A percentile compares a stretch with the other conserved stretches of the same genome.
phyloP scores from a whole-genome alignment of 2,797 vertebrate genomes.

The Catostomus latipinnis region DNA sequence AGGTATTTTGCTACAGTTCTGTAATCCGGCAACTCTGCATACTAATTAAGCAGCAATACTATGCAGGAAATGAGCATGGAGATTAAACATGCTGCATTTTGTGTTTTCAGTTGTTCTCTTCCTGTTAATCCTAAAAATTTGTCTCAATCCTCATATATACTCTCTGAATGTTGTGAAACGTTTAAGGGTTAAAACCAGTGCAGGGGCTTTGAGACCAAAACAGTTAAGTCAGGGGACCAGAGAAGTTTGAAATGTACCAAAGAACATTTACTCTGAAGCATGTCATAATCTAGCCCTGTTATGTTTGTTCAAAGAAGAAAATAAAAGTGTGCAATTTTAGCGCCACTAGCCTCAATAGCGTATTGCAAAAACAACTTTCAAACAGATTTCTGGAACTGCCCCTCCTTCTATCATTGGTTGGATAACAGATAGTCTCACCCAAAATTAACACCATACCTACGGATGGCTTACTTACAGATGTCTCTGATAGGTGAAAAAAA shows the following conservation, averaged over 20 bases:
- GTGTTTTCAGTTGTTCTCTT: conserved; percentile 54
- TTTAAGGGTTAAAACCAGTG: conserved; percentile 45
- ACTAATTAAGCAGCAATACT: conserved; percentile 61
- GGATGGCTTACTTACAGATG: no score
- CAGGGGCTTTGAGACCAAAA: conserved; percentile 39
- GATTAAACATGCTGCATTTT: conserved; percentile 58
- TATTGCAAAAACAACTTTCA: no score
- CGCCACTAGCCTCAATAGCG: no score
- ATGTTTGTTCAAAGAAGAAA: no score
- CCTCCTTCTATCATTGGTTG: no score
- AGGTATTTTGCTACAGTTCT: conserved; percentile 54
- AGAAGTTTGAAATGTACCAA: background rate
- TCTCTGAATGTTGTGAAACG: conserved; percentile 40
- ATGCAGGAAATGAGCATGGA: conserved; percentile 45
- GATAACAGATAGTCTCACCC: no score
- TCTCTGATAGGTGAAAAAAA: no score
- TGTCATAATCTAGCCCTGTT: background rate
- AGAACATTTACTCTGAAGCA: background rate
- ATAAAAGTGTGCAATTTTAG: no score
- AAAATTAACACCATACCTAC: no score
- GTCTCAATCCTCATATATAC: conserved; percentile 46
- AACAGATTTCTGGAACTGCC: no score
- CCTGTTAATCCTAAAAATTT: conserved; percentile 59
- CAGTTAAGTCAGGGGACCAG: conserved; percentile 29
- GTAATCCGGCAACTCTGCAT: conserved; percentile 27